These are phyloP conservation scores for Litocranius walleri DNA, from an alignment of 2,113 vertebrate species.

Conservation along the genomic window DNA sequence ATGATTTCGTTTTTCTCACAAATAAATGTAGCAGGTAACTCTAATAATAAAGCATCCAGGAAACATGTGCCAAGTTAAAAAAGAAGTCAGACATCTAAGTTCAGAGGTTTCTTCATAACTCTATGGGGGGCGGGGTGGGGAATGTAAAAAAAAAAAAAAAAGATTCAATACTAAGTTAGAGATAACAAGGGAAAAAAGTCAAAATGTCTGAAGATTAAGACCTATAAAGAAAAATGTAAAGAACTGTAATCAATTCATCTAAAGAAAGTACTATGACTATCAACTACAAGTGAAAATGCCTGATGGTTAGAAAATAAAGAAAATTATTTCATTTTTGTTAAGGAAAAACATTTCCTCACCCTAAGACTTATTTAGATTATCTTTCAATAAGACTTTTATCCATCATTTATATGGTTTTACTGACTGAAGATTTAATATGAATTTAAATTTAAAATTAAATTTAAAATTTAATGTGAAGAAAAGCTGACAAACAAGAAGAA, in stretches of 20 bases:
- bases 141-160: background rate
- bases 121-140: background rate
- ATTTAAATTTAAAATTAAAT: too few species aligned
- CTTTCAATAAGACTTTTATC: background rate
- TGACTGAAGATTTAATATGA: background rate
- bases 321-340: background rate
- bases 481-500: background rate
- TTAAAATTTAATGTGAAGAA: background rate
- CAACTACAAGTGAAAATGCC: conserved; percentile 3
- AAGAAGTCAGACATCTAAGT: background rate
- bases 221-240: background rate
- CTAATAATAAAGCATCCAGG: background rate
- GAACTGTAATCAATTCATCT: background rate
- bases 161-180: background rate
- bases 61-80: background rate
- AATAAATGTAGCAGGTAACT: background rate
- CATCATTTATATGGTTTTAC: background rate
- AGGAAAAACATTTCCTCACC: background rate
- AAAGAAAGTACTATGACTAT: background rate
- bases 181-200: background rate
- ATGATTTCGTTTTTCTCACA: conserved; percentile 20
- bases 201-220: background rate
- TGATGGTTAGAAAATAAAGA: background rate
- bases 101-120: background rate
- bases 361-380: background rate